Evolutionary conservation across 2,797 vertebrate genomes (phyloP).

Genomic region (Chaunax sp.): DNA sequence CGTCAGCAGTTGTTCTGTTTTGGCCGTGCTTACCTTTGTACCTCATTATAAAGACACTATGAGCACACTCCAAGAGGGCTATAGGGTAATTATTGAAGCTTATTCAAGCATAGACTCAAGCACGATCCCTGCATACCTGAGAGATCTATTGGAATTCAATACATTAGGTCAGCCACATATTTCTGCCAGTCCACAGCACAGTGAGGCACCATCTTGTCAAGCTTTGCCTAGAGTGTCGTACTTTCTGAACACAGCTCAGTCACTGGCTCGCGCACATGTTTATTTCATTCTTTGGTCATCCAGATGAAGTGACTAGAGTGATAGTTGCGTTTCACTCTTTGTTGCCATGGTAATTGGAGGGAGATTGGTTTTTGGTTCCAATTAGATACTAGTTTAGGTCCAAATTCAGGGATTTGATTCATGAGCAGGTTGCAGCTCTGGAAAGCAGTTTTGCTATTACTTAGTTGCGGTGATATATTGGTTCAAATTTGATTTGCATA

Average conservation of each 20-base stretch:
- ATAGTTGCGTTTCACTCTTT: slow-evolving; percentile 27
- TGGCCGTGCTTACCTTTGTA: slow-evolving; percentile 61
- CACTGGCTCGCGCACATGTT: slow-evolving; percentile 34
- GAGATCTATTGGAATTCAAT: slow-evolving; percentile 62
- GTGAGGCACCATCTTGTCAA: slow-evolving; percentile 35
- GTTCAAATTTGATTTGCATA: slow-evolving; percentile 15
- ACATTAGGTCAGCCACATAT: slow-evolving; percentile 49
- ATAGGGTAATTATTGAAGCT: slow-evolving; percentile 68
- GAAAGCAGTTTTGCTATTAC: neutral
- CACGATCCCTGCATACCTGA: slow-evolving; percentile 44
- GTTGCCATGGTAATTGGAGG: slow-evolving; percentile 39
- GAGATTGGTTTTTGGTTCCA: slow-evolving; percentile 36
- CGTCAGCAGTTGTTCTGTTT: slow-evolving; percentile 29
- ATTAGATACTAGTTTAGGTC: slow-evolving; percentile 22
- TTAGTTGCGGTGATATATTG: slow-evolving; percentile 8
- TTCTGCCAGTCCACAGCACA: slow-evolving; percentile 32
- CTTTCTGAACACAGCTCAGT: slow-evolving; percentile 11
- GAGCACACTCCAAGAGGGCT: slow-evolving; percentile 51
- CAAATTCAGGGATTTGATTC: slow-evolving; percentile 23
- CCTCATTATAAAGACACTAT: slow-evolving; percentile 59
- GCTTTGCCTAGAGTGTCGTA: slow-evolving; percentile 12
- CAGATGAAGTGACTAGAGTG: slow-evolving; percentile 1
- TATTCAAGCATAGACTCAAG: slow-evolving; percentile 53
- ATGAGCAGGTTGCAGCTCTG: slow-evolving; percentile 1
- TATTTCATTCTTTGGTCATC: slow-evolving; percentile 31